Base-by-base conservation (phyloP, 1,140 invertebrate genomes). In the Macrotrachela quadricornifera region DNA sequence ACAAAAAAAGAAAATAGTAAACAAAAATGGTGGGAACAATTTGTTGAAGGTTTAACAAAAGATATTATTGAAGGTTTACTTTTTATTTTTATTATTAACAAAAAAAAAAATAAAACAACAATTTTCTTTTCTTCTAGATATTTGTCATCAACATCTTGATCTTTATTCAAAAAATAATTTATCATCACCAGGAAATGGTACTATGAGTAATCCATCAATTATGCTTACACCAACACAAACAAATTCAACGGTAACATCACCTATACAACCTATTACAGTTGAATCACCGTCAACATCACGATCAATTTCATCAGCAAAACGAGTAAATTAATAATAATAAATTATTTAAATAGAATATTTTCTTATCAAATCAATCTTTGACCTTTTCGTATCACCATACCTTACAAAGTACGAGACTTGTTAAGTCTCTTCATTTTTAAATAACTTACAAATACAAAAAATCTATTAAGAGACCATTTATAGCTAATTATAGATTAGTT, bases 21-120 rank as follows among this genome's bases (percentile, higher is more conserved):
- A 59, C 75, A 78, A 36, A 77, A 84, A 41, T 96, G 91, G 91
- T 96, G 88, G 88, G 91, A 95, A 61, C 87, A 86, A 78, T 88
- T 91, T 69, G 82, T 94, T 0, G 82, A 87, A 69, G 86, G 90
- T 64, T 80, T 95, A n/a, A 83, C 83, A 0, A 83, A 86, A 76
- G 87, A 92, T 63, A 73, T 94, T 18, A 73, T 96, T 50, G 57
- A 56, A 47, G 53, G 46, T 49, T 38, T 18, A 10, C 17, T 10
- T 48, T 21, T 49, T 13, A 17, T 49, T 36, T 15, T 16, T 14
- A 14, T 1, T 21, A 49, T 47, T 11, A 21, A 10, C 8, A 30
- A 11, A 17, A 8, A 21, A 6, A 9, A 1, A 46, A 6, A 3
- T 21, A 30, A 46, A 4, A 14, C 17, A 13, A 18, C 3, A 15